These are phyloP conservation scores for Heteromormyrus szaboi DNA, from an alignment of 2,797 vertebrate genomes.

Conservation along the genomic window DNA sequence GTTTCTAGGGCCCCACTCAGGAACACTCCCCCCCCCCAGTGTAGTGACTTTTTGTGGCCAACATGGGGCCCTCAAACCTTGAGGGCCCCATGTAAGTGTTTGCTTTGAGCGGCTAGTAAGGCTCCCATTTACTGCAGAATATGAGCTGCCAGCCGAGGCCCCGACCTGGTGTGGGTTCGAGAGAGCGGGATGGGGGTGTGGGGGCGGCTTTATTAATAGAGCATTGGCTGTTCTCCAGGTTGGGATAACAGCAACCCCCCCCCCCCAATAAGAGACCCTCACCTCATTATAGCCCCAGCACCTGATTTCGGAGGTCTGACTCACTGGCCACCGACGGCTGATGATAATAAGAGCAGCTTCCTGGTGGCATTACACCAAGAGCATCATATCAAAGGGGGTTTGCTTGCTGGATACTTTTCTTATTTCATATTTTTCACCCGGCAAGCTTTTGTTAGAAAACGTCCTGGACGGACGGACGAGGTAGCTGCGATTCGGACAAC, in stretches of 20 bases:
- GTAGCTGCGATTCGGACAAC: neutral
- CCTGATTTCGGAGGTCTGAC: slow-evolving; percentile 44
- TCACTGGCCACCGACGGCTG: slow-evolving; percentile 35
- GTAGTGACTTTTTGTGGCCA: neutral
- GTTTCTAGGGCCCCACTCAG: neutral
- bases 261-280: neutral
- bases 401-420: neutral
- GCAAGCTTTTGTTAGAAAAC: neutral
- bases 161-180: neutral
- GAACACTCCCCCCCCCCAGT: neutral
- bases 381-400: slow-evolving; percentile 7
- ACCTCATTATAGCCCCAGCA: neutral
- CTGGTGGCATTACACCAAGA: slow-evolving; percentile 22
- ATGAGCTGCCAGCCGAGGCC: slow-evolving; percentile 41
- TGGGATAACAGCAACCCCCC: neutral
- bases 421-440: neutral
- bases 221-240: slow-evolving; percentile 25
- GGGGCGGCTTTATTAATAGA: neutral
- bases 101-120: slow-evolving; percentile 49
- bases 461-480: too few relatives aligned
- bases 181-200: neutral
- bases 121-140: slow-evolving; percentile 74
- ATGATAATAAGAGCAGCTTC: slow-evolving; percentile 24
- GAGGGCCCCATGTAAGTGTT: neutral
- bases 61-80: neutral